Evolutionary conservation across 2,888 invertebrate genomes (phyloP).

Genomic region (Minunthozetes semirufus): DNA sequence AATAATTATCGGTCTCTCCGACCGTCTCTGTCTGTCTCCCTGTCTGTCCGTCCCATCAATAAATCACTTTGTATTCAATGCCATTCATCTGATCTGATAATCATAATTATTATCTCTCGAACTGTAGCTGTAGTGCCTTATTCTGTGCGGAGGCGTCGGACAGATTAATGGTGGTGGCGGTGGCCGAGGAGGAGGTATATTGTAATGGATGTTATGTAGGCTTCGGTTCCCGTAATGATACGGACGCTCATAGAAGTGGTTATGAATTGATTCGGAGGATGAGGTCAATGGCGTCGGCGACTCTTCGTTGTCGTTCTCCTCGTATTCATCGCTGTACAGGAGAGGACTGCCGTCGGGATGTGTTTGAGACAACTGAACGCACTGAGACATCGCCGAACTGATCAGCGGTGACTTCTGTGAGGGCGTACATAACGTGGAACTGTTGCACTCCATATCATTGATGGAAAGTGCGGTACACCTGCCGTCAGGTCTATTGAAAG

Average conservation of each 20-base stretch:
- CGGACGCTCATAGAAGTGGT: conserved; percentile 6
- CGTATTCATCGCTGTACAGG: conserved; percentile 1
- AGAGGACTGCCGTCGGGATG: conserved; percentile 21
- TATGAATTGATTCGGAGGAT: background rate
- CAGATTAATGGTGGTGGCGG: conserved; percentile 14
- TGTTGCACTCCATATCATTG: conserved; percentile 23
- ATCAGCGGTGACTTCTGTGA: conserved; percentile 16
- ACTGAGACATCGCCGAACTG: conserved; percentile 19
- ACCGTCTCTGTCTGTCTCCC: no score
- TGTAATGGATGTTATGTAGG: background rate
- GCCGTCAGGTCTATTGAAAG: background rate
- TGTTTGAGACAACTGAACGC: conserved; percentile 5
- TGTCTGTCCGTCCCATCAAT: no score
- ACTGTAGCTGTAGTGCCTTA: conserved; percentile 6
- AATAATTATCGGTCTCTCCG: no score
- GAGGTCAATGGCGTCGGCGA: background rate
- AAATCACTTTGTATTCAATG: no score
- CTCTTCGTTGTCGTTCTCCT: background rate
- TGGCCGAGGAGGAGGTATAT: conserved; percentile 14
- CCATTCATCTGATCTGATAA: conserved; percentile 10
- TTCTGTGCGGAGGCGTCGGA: conserved; percentile 15
- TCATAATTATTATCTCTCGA: background rate
- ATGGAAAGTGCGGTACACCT: conserved; percentile 21
- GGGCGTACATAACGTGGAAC: conserved; percentile 1
- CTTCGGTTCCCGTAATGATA: background rate